Evolutionary conservation across 2,888 invertebrate genomes (phyloP), one percentile per base, ranked within the genome.

Genomic region (Tetheella fluctuosa): DNA sequence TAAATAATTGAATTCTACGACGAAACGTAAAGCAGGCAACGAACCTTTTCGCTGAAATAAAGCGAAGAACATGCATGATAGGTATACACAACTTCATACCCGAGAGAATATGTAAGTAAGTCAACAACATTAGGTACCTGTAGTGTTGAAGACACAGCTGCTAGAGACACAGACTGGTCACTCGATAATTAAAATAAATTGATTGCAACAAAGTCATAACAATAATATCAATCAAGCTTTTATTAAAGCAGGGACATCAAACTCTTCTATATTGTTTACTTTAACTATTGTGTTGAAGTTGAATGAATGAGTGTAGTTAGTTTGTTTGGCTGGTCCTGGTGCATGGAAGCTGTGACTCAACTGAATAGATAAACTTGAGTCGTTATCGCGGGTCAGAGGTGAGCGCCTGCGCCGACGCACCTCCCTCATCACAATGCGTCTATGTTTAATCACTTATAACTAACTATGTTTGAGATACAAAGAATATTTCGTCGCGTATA

Each of bases 331-430:
- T 28, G 28, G 5, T 0, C 30, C 30, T 7, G 10, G 7, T 10
- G 8, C 10, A 0, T 10, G 42, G 42, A n/a, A n/a, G n/a, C 15
- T n/a, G 42, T 17, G 42, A 1, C 17, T n/a, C 7, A 17, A 42
- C 17, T n/a, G 7, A 17, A 42, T 42, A 42, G 42, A 42, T 42
- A 17, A 42, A 42, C 42, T 17, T 5, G 25, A 25, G 30, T 30
- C 42, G 42, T 17, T 57, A 42, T 55, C 52, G 56, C 37, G 58
- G 42, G 56, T 25, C 59, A 34, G 59, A 10, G 20, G 62, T 17
- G 42, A n/a, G 39, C 61, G 52, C 62, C 60, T 23, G 39, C 58
- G 34, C 58, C 52, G 28, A 7, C 37, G 37, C 37, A 15, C 15
- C 17, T 42, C 42, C 5, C 42, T 17, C 42, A 17, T 42, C 42